Base-by-base conservation (phyloP, 2,797 vertebrate genomes). In the Eulemur coronatus region DNA sequence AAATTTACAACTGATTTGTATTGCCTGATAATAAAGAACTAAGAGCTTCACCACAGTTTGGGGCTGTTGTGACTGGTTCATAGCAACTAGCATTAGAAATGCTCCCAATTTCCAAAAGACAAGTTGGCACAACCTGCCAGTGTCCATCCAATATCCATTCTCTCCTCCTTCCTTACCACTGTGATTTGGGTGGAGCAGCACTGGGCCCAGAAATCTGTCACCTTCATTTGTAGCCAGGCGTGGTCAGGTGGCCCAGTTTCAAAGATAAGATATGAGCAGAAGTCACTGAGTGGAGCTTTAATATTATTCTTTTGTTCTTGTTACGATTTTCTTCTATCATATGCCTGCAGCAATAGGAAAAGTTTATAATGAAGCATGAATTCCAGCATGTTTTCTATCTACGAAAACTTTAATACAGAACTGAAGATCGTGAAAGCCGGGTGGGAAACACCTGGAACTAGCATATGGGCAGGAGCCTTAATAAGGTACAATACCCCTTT, bases 371-470 rank as follows among this genome's bases (percentile, higher is more conserved):
- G 65, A 92, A 76, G 73, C 38, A 69, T 35, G 46, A 94, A 91
- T 93, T 84, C 35, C 84, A 76, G 57, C 38, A 63, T 48, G 85
- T 92, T 89, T 96, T 48, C 59, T 61, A 61, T 46, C 61, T 61
- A 82, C 91, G 75, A 55, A 88, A 94, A 92, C 35, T 38, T 94
- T 78, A 80, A 80, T 38, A n/a, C 50, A 70, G 72, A 95, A 52
- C 69, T 57, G 28, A 86, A 94, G 85, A 94, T 76, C 2, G 1
- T 61, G 63, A 94, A 94, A 91, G 13, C 63, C 85, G 95, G 95
- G 70, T 93, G 89, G 84, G 46, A 94, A 88, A 82, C 76, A 90
- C 69, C 93, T 94, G 87, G 91, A 90, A 84, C 89, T 41, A 82
- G 70, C 43, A 17, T 5, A 15, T 26, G 15, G n/a, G 48, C 43